Conservation (phyloP, 2,113 vertebrate species). For the Nasalis larvatus region DNA sequence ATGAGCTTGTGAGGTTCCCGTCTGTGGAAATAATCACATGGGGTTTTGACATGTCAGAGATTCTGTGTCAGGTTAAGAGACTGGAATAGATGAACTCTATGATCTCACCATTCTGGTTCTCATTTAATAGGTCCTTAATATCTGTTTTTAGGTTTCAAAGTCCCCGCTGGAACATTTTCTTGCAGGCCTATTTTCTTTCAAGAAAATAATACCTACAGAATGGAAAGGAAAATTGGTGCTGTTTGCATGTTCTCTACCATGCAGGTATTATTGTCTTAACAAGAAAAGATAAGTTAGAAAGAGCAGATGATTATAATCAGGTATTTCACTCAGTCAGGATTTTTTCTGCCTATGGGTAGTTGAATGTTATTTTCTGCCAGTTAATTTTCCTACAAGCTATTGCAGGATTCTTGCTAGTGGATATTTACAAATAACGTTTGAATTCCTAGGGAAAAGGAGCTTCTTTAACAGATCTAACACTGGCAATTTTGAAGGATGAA, state of each 20-base stretch:
- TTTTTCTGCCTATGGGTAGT: background rate
- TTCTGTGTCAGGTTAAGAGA: background rate
- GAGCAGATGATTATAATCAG: background rate
- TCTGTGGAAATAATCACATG: background rate
- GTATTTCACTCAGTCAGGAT: background rate
- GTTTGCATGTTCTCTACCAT: background rate
- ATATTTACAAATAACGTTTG: conserved; percentile 41
- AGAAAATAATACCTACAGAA: conserved; percentile 31
- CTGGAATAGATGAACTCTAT: background rate
- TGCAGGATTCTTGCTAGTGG: background rate
- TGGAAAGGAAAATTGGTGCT: conserved; percentile 46
- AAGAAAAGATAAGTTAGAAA: background rate
- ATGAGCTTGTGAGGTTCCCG: background rate
- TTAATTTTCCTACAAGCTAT: conserved; percentile 6
- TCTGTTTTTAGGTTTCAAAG: background rate
- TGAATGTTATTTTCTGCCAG: background rate
- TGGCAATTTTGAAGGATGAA: conserved; percentile 43
- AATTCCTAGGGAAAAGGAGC: background rate
- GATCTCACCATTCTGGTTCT: background rate
- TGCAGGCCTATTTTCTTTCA: conserved; percentile 41
- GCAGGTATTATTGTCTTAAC: background rate
- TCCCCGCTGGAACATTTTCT: conserved; percentile 39
- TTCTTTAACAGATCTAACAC: background rate
- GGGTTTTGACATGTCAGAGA: background rate
- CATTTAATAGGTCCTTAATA: conserved; percentile 37